Percentiles rank a stretch among this genome's conserved stretches.
Conservation (phyloP, 2,888 invertebrate species). For the Bruchidius siliquastri region DNA sequence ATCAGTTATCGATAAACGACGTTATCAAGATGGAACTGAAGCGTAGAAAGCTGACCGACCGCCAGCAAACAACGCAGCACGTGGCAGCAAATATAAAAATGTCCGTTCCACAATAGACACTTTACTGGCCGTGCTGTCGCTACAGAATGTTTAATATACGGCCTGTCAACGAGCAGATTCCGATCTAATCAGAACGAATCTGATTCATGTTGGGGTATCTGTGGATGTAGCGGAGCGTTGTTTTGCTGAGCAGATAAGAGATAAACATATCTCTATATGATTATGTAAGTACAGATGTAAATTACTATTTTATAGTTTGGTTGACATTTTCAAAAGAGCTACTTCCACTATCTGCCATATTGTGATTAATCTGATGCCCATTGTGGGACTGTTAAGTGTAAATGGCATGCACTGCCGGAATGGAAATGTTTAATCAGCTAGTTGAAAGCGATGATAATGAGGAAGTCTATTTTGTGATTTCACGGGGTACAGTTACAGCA, state of each 20-base stretch:
- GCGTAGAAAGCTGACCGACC: not conserved
- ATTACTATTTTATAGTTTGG: not conserved
- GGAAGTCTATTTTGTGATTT: not conserved
- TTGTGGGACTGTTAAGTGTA: not conserved
- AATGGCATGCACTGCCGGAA: not conserved
- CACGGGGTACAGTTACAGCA: not conserved
- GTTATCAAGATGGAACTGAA: not conserved
- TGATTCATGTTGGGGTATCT: not conserved
- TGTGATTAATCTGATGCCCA: not conserved
- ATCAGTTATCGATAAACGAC: not conserved
- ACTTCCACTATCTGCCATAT: not conserved
- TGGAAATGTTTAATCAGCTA: not conserved
- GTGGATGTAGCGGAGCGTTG: not conserved
- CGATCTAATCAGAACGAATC: constrained; percentile 15
- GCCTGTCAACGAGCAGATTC: constrained; percentile 20
- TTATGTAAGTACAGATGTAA: not conserved
- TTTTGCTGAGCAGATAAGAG: not conserved
- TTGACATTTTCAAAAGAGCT: not conserved
- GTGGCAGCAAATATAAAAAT: not conserved
- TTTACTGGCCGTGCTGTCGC: not conserved
- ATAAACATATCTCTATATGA: not conserved
- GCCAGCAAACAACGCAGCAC: not conserved
- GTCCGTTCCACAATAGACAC: not conserved
- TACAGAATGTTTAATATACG: constrained; percentile 13
- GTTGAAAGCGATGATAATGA: not conserved